These are phyloP conservation scores for Philopedon plagiatum DNA, from an alignment of 2,888 invertebrate genomes.

Conservation along the genomic window DNA sequence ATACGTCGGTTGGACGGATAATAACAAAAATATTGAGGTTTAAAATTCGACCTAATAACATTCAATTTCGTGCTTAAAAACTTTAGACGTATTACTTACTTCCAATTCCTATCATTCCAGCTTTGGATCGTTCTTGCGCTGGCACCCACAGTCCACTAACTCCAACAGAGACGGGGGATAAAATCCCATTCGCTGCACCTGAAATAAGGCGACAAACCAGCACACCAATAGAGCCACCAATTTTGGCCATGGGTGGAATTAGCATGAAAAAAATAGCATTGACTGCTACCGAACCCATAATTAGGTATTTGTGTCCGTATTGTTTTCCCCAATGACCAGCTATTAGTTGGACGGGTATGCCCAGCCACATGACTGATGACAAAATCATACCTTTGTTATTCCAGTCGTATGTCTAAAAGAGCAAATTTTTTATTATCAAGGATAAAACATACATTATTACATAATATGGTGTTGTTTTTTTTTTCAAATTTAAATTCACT, in stretches of 20 bases:
- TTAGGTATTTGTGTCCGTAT: conserved; percentile 81
- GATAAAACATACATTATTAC: too few species aligned
- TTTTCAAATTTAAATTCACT: too few species aligned
- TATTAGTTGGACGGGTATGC: conserved; percentile 80
- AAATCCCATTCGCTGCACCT: conserved; percentile 81
- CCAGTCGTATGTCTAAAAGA: conserved; percentile 42
- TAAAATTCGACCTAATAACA: too few species aligned
- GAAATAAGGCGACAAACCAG: conserved; percentile 65
- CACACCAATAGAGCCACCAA: conserved; percentile 52
- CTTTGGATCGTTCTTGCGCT: conserved; percentile 76
- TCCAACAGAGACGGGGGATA: conserved; percentile 80
- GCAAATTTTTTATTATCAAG: too few species aligned
- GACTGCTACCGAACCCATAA: conserved; percentile 70
- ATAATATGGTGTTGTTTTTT: too few species aligned
- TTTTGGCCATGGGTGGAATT: conserved; percentile 64
- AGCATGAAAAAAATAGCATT: conserved; percentile 76
- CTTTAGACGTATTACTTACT: too few species aligned
- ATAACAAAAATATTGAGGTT: too few species aligned
- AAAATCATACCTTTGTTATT: conserved; percentile 69
- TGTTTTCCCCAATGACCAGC: conserved; percentile 80
- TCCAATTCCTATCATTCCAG: conserved; percentile 75
- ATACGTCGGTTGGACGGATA: too few species aligned
- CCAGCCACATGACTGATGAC: conserved; percentile 87
- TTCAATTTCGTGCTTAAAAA: too few species aligned
- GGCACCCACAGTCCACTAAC: conserved; percentile 83